Evolutionary conservation across 2,797 vertebrate species (phyloP).

Genomic region (Microctenopoma lineatum): DNA sequence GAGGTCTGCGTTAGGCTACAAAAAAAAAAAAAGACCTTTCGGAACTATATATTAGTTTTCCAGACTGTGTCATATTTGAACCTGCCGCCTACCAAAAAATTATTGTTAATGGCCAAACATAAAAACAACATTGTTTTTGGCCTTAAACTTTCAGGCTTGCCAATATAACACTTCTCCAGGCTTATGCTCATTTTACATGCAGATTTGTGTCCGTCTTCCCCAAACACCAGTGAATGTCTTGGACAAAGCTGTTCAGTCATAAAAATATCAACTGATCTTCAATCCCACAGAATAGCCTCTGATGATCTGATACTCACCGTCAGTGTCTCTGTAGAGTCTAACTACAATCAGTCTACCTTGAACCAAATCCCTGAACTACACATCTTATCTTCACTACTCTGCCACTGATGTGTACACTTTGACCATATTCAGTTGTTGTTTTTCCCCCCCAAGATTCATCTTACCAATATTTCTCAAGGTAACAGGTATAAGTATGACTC

Average conservation of each 20-base stretch:
- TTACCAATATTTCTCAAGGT: constrained; percentile 27
- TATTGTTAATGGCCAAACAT: neutral
- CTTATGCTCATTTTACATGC: constrained; percentile 36
- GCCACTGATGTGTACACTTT: constrained; percentile 31
- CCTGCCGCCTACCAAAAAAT: constrained; percentile 15
- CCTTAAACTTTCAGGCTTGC: neutral
- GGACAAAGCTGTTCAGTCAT: constrained; percentile 47
- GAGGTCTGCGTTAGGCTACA: constrained; percentile 17
- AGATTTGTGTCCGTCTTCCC: constrained; percentile 35
- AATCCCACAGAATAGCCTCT: constrained; percentile 43
- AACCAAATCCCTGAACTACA: constrained; percentile 51
- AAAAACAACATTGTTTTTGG: neutral
- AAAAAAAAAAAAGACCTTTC: constrained; percentile 8
- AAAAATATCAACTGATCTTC: constrained; percentile 59
- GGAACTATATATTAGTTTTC: neutral
- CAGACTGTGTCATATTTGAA: constrained; percentile 12
- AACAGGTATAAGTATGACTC: neutral
- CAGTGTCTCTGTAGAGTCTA: constrained; percentile 31
- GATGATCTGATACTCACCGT: constrained; percentile 58
- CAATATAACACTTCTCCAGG: neutral
- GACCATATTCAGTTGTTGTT: constrained; percentile 25
- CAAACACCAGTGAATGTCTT: constrained; percentile 32
- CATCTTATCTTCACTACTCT: constrained; percentile 40
- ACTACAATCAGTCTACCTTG: constrained; percentile 60
- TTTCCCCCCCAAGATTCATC: constrained; percentile 18